phyloP scores from a whole-genome alignment of 1,140 invertebrate species.

The Daktulosphaira vitifoliae region DNA sequence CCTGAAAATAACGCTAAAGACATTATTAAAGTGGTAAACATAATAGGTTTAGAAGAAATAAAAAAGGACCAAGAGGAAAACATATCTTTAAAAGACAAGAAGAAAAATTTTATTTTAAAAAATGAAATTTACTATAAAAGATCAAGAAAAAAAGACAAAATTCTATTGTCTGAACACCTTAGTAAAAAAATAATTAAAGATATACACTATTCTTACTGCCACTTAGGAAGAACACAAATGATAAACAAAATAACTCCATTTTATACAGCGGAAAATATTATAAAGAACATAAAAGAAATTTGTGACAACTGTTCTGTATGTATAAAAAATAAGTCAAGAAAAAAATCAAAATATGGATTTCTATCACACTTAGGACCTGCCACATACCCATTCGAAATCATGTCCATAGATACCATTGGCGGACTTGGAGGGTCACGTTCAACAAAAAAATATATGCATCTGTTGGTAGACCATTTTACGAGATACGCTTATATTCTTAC shows the following conservation, averaged over 20 bases:
- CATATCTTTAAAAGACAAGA: neutral
- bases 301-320: constrained; percentile 33
- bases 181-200: constrained; percentile 1
- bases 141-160: neutral
- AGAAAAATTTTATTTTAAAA: neutral
- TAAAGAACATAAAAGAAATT: neutral
- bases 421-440: constrained; percentile 40
- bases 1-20: neutral
- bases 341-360: constrained; percentile 33
- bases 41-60: constrained; percentile 4
- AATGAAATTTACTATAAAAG: neutral
- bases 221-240: constrained; percentile 24
- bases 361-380: constrained; percentile 38
- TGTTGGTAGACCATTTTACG: neutral
- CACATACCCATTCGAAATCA: constrained; percentile 41
- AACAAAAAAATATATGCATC: constrained; percentile 35
- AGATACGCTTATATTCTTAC: neutral
- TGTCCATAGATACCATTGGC: constrained; percentile 42
- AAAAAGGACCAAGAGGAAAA: neutral
- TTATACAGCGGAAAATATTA: constrained; percentile 32
- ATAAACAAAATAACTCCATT: constrained; percentile 28
- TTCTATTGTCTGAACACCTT: neutral
- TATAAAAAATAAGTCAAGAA: constrained; percentile 37
- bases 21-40: constrained; percentile 7
- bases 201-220: neutral